Evolutionary conservation across 1,140 invertebrate genomes (phyloP), one percentile per base, ranked within the genome.

Genomic region (Halesus radiatus): DNA sequence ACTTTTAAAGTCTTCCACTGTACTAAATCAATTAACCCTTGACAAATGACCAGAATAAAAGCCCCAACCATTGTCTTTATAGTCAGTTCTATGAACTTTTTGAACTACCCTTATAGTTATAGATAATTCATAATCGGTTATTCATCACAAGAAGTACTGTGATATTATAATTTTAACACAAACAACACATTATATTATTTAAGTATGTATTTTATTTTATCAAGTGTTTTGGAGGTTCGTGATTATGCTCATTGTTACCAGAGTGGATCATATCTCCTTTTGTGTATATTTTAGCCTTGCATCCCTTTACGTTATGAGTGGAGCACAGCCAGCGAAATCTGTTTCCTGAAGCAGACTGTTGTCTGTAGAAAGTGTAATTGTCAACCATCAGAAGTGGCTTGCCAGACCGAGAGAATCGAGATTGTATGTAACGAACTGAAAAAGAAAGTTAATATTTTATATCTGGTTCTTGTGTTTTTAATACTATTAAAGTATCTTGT

Each of bases 281-380:
- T 0, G 87, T 87, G 60, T 87, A 85, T 0, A 87, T 81, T 6
- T 84, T 66, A 0, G 87, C 85, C 58, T 81, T 85, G 72, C 87
- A 88, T 3, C 84, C 80, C 70, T 81, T 85, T 15, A 80, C 84
- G 26, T 84, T 84, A 72, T 88, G 87, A 5, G 84, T 80, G 0
- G 86, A 85, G 56, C 87, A 87, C 16, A 72, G 77, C 86, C 87
- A 87, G 0, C 80, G 74, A 68, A 84, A 10, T 60, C 58, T 29
- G 6, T 20, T 18, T 18, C 23, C 18, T 13, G n/a, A 13, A 2
- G 16, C 26, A 1, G 18, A 5, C n/a, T 29, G 23, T 29, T 60
- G 53, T 18, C 22, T 20, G 53, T 62, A 76, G 32, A 76, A 76
- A 6, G 74, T 76, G 32, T 76, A 76, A n/a, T 45, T 32, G 32